A percentile compares a stretch with the other conserved stretches of the same genome.
Evolutionary conservation across 2,888 invertebrate genomes (phyloP).

Genomic region (Macrosoma leucophasiata): DNA sequence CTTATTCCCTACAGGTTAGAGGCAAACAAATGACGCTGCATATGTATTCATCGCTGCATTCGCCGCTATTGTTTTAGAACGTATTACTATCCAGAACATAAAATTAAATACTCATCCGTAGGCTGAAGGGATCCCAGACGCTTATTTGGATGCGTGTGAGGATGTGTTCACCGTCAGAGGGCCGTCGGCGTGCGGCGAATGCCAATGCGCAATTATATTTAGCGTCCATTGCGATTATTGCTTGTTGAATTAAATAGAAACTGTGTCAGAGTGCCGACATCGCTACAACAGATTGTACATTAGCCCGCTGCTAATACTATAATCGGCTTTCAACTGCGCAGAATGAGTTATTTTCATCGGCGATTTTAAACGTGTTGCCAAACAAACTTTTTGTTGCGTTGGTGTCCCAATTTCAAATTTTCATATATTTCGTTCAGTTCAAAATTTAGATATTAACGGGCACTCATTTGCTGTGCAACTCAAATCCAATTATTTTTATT

Average conservation of each 20-base stretch:
- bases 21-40: slow-evolving; percentile 19
- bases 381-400: too few species aligned
- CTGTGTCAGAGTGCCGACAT: slow-evolving; percentile 45
- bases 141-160: slow-evolving; percentile 62
- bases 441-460: too few species aligned
- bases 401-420: too few species aligned
- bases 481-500: too few species aligned
- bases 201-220: slow-evolving; percentile 62
- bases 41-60: slow-evolving; percentile 34
- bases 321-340: too few species aligned
- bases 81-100: slow-evolving; percentile 44
- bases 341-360: too few species aligned
- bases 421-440: too few species aligned
- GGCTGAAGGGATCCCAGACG: slow-evolving; percentile 43
- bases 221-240: slow-evolving; percentile 53
- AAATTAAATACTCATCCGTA: slow-evolving; percentile 61
- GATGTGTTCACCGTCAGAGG: slow-evolving; percentile 39
- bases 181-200: slow-evolving; percentile 45
- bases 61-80: slow-evolving; percentile 40
- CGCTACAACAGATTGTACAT: too few species aligned
- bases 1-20: slow-evolving; percentile 26
- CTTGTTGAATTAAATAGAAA: slow-evolving; percentile 50
- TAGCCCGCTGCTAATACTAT: too few species aligned
- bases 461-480: too few species aligned
- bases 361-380: too few species aligned